Base-by-base conservation (phyloP, 2,113 vertebrate species). In the Merops nubicus region DNA sequence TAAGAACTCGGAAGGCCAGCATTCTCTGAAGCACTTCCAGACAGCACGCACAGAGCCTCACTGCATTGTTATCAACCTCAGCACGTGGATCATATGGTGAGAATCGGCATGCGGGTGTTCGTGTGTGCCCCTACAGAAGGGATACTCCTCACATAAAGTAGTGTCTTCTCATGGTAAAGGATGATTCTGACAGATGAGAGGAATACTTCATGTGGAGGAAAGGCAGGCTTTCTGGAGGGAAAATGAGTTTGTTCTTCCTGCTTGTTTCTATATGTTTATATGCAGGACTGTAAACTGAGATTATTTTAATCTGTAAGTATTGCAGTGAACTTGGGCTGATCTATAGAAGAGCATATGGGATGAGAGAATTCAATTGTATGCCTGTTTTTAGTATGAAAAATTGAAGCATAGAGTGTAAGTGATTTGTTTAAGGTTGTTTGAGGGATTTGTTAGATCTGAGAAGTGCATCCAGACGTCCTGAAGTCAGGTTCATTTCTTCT, bases 11-110 rank as follows among this genome's bases (percentile, higher is more conserved):
- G 99, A 99, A 96, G 98, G 97, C 63, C 99, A 99, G 54, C 99
- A 99, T 89, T 99, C 99, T 57, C 85, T 98, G 94, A 99, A 98
- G 76, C 99, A 99, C 95, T 99, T 99, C 91, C 98, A 98, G 62
- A 98, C 97, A 72, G 97, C 98, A 33, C 98, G 93, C 85, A 86
- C 97, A 48, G 99, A 99, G 67, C 98, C 98, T 40, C 99, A 99
- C 60, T 99, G 99, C 97, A 99, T 99, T 96, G 98, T 98, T 53
- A 98, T 99, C 97, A 99, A 97, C 97, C 97, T 99, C 91, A 99
- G 98, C 95, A 99, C 99, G 0, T 99, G 99, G 99, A 98, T 99
- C 95, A 98, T 99, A 97, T 99, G 99, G 99, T 99, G 97, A 98
- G 99, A 75, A 73, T 21, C 20, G 65, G 38, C 14, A 2, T 51